phyloP scores from a whole-genome alignment of 1,140 invertebrate species.

The Drosophila nannoptera region DNA sequence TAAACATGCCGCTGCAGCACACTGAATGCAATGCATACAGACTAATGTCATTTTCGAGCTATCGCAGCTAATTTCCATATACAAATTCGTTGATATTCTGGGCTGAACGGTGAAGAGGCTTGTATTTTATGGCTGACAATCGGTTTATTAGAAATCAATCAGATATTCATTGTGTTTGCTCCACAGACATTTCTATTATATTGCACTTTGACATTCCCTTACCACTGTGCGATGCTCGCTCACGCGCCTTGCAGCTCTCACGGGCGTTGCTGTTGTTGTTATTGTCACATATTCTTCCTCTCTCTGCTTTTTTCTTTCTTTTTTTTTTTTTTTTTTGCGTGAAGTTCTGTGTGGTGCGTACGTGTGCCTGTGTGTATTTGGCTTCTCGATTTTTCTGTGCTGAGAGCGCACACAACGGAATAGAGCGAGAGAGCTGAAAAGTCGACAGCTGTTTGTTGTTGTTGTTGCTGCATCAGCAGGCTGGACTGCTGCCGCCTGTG shows the following conservation, averaged over 20 bases:
- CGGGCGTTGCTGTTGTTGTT: conserved; percentile 20
- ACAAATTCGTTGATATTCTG: not conserved
- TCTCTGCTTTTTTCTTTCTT: not conserved
- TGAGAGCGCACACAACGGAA: conserved; percentile 3
- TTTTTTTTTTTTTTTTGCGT: not conserved
- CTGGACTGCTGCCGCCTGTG: not conserved
- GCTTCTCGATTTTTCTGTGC: conserved; percentile 49
- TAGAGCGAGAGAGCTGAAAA: conserved; percentile 3
- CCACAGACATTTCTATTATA: not conserved
- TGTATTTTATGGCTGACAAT: too few relatives aligned
- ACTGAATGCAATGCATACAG: conserved; percentile 15
- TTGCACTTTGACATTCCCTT: not conserved
- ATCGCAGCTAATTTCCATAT: not conserved
- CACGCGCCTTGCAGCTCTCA: conserved; percentile 48
- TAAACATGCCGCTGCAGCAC: conserved; percentile 20
- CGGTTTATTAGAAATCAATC: too few relatives aligned
- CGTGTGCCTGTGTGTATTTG: conserved; percentile 22
- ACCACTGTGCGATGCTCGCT: conserved; percentile 41
- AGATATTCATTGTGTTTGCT: too few relatives aligned
- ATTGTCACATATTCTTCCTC: too few relatives aligned
- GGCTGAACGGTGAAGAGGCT: too few relatives aligned
- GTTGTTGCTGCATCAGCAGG: conserved; percentile 6
- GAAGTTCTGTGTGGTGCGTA: conserved; percentile 24
- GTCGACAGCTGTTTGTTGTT: conserved; percentile 33
- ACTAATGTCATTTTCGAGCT: too few relatives aligned